Evolutionary conservation across 2,113 vertebrate species (phyloP), one percentile per base, ranked within the genome.

Genomic region (Notarius lentiginosus): DNA sequence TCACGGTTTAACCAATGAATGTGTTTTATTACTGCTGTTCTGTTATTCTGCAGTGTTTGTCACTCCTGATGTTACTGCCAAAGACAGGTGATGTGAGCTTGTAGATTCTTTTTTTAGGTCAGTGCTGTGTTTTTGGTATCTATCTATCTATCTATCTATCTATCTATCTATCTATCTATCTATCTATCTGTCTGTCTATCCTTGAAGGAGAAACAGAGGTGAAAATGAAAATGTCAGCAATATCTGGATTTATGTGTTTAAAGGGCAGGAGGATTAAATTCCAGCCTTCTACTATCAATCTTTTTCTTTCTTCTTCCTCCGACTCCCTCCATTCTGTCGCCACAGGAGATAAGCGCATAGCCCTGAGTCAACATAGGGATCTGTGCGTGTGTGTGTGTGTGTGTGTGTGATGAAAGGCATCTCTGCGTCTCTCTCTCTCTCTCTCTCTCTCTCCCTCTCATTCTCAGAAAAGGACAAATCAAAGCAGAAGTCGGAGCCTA

Each of bases 331-430:
- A 41, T 85, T 88, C 79, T 88, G 83, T 88, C 63, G 86, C 68
- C 56, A 80, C 82, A 68, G 63, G 65, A 88, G 82, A 80, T 84
- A 70, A 81, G 75, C 27, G 68, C 24, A 60, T 63, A 88, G 60
- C 65, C 61, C 76, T 80, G 56, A 82, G 83, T 88, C 83, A 88
- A 88, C 77, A 88, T 30, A 66, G 84, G n/a, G 17, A 53, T 72
- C 17, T 41, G 70, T 47, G 34, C 20, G 30, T 41, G 68, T 68
- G 65, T 68, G n/a, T 68, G 65, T 72, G 68, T 72, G 68, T 72
- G 68, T 41, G 68, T 20, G 14, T 7, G 68, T 14, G 91, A 94
- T 95, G 94, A 95, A 92, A 95, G 94, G 94, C 92, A 60, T 89
- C 93, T 92, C 90, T 92, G 92, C 87, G 84, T 89, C 60, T 81